A percentile compares a stretch with the other conserved stretches of the same genome.
Evolutionary conservation across 1,140 invertebrate genomes (phyloP).

Genomic region (Drosophila miranda): DNA sequence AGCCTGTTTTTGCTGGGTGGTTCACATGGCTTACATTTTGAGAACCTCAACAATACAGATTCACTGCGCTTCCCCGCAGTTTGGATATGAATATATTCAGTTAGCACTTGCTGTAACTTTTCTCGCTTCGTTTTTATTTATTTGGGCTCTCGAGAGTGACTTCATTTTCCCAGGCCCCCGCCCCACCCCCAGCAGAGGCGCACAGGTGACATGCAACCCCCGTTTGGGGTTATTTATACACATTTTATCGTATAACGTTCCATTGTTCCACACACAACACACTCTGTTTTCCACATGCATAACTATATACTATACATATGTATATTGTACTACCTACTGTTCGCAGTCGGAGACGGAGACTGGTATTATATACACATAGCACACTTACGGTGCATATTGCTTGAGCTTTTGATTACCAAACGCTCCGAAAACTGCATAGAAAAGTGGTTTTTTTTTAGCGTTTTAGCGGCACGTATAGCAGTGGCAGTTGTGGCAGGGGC

Average conservation of each 20-base stretch:
- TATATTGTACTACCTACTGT: neutral
- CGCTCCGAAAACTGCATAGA: slow-evolving; percentile 35
- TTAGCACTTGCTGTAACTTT: slow-evolving; percentile 74
- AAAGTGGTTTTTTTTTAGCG: slow-evolving; percentile 9
- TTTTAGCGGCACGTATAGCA: slow-evolving; percentile 53
- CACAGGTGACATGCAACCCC: slow-evolving; percentile 68
- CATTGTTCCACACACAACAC: slow-evolving; percentile 63
- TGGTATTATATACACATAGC: slow-evolving; percentile 40
- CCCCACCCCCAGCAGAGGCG: slow-evolving; percentile 9
- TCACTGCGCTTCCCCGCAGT: slow-evolving; percentile 30
- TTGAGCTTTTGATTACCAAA: slow-evolving; percentile 63
- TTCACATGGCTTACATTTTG: slow-evolving; percentile 65
- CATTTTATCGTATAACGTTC: slow-evolving; percentile 70
- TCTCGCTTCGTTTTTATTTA: slow-evolving; percentile 53
- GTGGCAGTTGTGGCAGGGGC: slow-evolving; percentile 4
- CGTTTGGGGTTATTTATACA: slow-evolving; percentile 62
- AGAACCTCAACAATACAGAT: slow-evolving; percentile 67
- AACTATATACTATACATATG: slow-evolving; percentile 61
- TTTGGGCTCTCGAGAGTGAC: slow-evolving; percentile 52
- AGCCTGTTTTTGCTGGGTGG: slow-evolving; percentile 8
- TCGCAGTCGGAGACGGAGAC: slow-evolving; percentile 25
- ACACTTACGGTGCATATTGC: slow-evolving; percentile 48
- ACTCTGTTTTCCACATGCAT: slow-evolving; percentile 64
- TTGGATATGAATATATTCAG: slow-evolving; percentile 59
- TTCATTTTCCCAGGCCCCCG: slow-evolving; percentile 68